Evolutionary conservation across 2,888 invertebrate genomes (phyloP).

Genomic region (Thalpophila matura): DNA sequence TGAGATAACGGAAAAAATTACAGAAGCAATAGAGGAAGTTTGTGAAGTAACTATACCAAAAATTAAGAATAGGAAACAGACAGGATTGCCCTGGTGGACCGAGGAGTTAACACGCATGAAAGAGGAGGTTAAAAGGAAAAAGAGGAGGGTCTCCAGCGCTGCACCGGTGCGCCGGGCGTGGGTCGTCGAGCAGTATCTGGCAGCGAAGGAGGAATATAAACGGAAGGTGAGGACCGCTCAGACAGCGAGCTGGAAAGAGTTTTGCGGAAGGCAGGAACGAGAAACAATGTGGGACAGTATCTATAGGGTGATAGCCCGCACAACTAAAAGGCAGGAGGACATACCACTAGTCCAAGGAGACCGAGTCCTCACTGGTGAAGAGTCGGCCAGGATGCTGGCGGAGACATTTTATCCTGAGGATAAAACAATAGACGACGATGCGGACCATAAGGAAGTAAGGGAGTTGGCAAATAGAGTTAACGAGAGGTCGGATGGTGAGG

Average conservation of each 20-base stretch:
- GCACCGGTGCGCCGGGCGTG: no score
- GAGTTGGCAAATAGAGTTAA: no score
- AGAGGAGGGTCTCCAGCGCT: neutral
- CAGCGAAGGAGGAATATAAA: constrained; percentile 9
- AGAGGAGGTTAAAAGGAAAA: constrained; percentile 21
- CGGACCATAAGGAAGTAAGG: neutral
- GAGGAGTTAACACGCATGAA: constrained; percentile 33
- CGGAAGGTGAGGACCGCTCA: no score
- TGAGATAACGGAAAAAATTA: neutral
- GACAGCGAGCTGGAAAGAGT: constrained; percentile 43
- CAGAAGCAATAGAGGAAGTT: constrained; percentile 20
- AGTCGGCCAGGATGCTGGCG: constrained; percentile 28
- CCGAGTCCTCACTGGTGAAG: constrained; percentile 13
- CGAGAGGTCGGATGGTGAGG: no score
- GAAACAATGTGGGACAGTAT: no score
- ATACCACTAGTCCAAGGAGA: neutral
- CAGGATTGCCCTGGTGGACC: constrained; percentile 44
- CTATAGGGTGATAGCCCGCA: constrained; percentile 1
- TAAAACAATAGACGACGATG: neutral
- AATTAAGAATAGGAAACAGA: constrained; percentile 16
- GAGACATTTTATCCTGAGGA: constrained; percentile 23
- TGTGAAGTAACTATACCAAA: constrained; percentile 24
- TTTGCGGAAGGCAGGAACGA: constrained; percentile 45
- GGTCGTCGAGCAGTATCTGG: constrained; percentile 35
- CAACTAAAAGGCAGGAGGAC: constrained; percentile 1